phyloP scores from a whole-genome alignment of 2,113 vertebrate genomes.

The Sinocyclocheilus anophthalmus region DNA sequence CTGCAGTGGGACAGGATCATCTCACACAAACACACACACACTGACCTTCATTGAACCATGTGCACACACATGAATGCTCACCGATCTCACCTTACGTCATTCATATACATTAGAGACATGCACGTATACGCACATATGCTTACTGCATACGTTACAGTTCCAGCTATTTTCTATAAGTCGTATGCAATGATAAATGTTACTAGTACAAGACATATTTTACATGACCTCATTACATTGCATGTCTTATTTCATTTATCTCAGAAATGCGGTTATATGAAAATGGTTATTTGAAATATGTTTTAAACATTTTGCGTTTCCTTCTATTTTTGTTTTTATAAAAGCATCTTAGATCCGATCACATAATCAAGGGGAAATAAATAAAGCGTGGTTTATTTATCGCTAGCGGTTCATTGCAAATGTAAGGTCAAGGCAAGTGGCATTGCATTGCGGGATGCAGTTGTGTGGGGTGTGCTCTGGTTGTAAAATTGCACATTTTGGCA shows the following conservation, averaged over 20 bases:
- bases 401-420: background rate
- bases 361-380: background rate
- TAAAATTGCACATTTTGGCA: background rate
- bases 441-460: no score
- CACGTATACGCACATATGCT: background rate
- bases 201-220: background rate
- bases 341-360: background rate
- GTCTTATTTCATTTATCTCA: background rate
- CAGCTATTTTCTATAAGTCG: background rate
- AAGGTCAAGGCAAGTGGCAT: no score
- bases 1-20: background rate
- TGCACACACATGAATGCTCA: background rate
- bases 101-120: background rate
- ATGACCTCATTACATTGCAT: background rate
- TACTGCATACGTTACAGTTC: background rate
- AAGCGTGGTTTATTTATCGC: background rate
- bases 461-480: background rate
- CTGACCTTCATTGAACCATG: background rate
- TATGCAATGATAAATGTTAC: background rate
- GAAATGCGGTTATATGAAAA: background rate
- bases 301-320: background rate
- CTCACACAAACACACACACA: conserved; percentile 5
- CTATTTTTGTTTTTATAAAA: background rate
- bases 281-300: background rate
- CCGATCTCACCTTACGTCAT: background rate